Evolutionary conservation across 1,140 invertebrate genomes (phyloP).

Genomic region (Meteorus sp.): DNA sequence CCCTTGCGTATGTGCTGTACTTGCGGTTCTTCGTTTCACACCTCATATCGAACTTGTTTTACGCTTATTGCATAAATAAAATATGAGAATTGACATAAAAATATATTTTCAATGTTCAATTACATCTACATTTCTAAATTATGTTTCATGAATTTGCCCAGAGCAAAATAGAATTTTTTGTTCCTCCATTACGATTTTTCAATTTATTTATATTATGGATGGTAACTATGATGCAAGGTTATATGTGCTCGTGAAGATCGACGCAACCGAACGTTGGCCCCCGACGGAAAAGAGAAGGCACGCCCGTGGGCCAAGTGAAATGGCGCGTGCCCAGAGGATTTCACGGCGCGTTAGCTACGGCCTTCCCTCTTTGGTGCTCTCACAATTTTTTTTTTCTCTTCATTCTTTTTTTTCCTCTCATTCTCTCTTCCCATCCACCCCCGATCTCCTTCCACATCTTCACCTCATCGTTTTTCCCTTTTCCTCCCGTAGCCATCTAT

Average conservation of each 20-base stretch:
- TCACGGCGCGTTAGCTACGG: constrained; percentile 35
- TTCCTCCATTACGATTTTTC: too few species aligned
- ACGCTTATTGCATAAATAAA: too few species aligned
- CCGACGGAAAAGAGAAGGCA: constrained; percentile 17
- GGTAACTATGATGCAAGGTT: not conserved
- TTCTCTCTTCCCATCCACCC: constrained; percentile 2
- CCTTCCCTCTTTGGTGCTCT: constrained; percentile 6
- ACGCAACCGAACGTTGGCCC: not conserved
- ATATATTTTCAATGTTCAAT: too few species aligned
- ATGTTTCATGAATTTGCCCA: too few species aligned
- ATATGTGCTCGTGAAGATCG: too few species aligned
- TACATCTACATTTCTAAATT: too few species aligned
- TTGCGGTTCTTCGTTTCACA: constrained; percentile 56
- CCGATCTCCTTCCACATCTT: not conserved
- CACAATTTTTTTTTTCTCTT: not conserved
- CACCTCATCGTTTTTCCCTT: not conserved
- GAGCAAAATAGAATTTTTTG: too few species aligned
- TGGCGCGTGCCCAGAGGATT: constrained; percentile 38
- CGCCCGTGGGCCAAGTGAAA: constrained; percentile 34
- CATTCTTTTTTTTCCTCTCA: not conserved
- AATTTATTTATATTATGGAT: too few species aligned
- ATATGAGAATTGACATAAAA: too few species aligned
- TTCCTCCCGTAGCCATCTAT: not conserved
- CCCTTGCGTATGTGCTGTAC: constrained; percentile 41
- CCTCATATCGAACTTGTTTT: constrained; percentile 38